A percentile compares a stretch with the other conserved stretches of the same genome.
Conservation (phyloP, 2,888 invertebrate species). For the Beris morrisii region DNA sequence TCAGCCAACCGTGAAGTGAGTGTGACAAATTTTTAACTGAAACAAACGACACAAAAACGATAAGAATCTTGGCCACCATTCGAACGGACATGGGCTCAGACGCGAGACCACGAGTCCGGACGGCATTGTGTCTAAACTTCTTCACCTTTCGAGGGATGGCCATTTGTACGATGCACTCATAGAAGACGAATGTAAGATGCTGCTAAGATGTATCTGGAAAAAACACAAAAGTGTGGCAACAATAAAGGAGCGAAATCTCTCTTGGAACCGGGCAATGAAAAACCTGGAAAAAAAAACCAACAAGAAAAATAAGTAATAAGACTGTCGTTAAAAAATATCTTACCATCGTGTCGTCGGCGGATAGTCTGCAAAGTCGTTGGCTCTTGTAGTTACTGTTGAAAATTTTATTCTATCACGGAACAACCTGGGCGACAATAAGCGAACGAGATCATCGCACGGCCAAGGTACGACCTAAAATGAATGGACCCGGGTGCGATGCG, state of each 20-base stretch:
- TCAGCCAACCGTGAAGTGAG: conserved; percentile 28
- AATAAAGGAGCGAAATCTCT: conserved; percentile 13
- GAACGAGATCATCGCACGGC: conserved; percentile 7
- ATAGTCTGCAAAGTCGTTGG: not conserved
- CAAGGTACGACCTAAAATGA: conserved; percentile 18
- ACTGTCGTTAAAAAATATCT: conserved; percentile 14
- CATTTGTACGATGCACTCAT: conserved; percentile 5
- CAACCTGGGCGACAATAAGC: conserved; percentile 17
- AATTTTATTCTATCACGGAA: conserved; percentile 24
- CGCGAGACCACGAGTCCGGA: not conserved
- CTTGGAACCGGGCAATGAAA: conserved; percentile 19
- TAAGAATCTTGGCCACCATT: conserved; percentile 27
- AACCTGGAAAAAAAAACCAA: conserved; percentile 17
- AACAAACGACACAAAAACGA: conserved; percentile 28
- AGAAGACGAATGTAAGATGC: not conserved
- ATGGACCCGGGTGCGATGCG: conserved; percentile 42
- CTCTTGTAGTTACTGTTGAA: conserved; percentile 8
- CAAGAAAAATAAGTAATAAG: conserved; percentile 22
- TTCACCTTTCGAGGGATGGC: conserved; percentile 19
- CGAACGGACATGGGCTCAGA: conserved; percentile 3
- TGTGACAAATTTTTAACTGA: conserved; percentile 33
- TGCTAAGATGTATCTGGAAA: not conserved
- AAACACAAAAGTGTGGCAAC: conserved; percentile 30
- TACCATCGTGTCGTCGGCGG: not conserved
- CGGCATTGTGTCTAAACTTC: conserved; percentile 24